These are phyloP conservation scores for Fregetta grallaria DNA, from an alignment of 2,113 vertebrate species.

Conservation along the genomic window DNA sequence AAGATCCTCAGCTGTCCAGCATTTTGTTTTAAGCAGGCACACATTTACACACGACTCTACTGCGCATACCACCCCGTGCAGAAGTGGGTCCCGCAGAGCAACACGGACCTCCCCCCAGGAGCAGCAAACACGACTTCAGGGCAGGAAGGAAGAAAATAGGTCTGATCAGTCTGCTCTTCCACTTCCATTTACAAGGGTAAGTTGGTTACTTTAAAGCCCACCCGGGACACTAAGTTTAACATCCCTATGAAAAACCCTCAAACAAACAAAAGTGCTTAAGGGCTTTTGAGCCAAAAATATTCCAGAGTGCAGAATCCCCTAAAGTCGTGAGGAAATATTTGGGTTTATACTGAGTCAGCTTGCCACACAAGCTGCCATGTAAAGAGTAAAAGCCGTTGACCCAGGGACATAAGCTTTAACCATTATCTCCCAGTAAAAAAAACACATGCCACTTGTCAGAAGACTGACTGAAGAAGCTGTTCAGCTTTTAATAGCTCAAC, in stretches of 20 bases:
- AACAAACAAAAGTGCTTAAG: background rate
- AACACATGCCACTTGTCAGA: accelerated
- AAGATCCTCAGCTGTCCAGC: background rate
- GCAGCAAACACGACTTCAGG: background rate
- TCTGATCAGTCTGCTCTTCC: background rate
- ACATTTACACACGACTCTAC: background rate
- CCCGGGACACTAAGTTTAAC: background rate
- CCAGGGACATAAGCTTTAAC: background rate
- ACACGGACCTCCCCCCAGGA: background rate
- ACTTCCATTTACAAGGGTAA: background rate
- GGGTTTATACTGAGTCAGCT: background rate
- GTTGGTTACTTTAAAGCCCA: background rate
- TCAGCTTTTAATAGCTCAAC: background rate
- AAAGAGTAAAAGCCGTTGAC: background rate
- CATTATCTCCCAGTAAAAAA: background rate
- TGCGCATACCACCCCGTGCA: accelerated
- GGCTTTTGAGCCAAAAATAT: background rate
- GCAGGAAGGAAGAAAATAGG: background rate
- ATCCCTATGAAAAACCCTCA: background rate
- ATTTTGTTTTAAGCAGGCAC: background rate
- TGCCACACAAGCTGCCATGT: background rate
- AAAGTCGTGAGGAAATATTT: background rate
- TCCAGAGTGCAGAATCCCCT: background rate
- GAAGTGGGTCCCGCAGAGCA: background rate
- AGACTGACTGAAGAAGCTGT: background rate